These are phyloP conservation scores for Isichthys henryi DNA, from an alignment of 2,113 vertebrate genomes.

Conservation along the genomic window DNA sequence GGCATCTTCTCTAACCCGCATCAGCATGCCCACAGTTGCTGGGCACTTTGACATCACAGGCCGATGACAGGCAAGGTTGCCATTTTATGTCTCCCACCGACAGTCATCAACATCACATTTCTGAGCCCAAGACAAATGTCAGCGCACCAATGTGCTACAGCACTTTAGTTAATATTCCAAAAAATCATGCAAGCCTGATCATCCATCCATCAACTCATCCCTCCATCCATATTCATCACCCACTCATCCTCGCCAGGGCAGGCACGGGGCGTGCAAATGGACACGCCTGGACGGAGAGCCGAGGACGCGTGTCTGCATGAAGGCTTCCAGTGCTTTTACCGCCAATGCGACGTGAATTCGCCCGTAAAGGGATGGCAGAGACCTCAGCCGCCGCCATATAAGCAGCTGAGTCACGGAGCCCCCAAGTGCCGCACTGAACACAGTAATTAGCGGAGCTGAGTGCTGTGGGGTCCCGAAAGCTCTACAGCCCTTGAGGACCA, in stretches of 20 bases:
- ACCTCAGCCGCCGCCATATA: not conserved
- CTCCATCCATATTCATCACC: not conserved
- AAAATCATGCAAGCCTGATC: not conserved
- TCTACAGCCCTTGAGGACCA: not conserved
- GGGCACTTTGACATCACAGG: conserved; percentile 35
- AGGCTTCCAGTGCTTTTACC: not conserved
- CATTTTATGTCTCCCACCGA: not conserved
- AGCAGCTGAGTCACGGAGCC: not conserved
- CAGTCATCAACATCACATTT: not conserved
- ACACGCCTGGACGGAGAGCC: not conserved
- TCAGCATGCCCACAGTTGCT: conserved; percentile 39
- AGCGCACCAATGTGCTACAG: not conserved
- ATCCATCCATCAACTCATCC: not conserved
- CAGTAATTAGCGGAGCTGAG: not conserved
- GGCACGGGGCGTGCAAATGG: not conserved
- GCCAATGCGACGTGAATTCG: not conserved
- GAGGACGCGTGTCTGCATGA: not conserved
- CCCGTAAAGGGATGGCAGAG: not conserved
- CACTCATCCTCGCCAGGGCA: not conserved
- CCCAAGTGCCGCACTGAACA: not conserved
- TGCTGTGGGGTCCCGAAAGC: not conserved
- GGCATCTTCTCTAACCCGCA: conserved; percentile 24
- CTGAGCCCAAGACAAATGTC: not conserved
- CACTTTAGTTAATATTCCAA: not conserved
- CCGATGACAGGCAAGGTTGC: not conserved